These are phyloP conservation scores for Syrmaticus mikado DNA, from an alignment of 2,113 vertebrate species.

Conservation along the genomic window DNA sequence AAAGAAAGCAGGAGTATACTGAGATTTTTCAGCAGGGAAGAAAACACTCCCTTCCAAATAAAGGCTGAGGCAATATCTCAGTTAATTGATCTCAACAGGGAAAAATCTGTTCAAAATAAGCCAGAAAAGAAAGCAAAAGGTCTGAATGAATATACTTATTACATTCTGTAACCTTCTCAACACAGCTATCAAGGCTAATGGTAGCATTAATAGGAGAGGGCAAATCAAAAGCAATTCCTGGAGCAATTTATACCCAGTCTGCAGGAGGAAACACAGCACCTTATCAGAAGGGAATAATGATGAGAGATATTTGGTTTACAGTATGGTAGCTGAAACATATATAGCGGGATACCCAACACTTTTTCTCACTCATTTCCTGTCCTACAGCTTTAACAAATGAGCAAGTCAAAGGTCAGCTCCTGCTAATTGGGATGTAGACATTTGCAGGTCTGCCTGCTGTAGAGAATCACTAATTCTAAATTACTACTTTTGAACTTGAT, in stretches of 20 bases:
- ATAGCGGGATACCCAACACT: background rate
- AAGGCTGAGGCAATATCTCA: constrained; percentile 19
- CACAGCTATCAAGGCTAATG: constrained; percentile 71
- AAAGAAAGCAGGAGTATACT: background rate
- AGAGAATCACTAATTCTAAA: constrained; percentile 34
- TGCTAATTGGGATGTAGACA: background rate
- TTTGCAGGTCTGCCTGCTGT: background rate
- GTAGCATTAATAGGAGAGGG: constrained; percentile 62
- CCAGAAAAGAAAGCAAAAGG: constrained; percentile 28
- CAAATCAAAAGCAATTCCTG: constrained; percentile 66
- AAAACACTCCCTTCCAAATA: constrained; percentile 1
- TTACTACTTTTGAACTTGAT: background rate
- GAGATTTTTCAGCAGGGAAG: background rate
- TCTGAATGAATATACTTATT: constrained; percentile 55
- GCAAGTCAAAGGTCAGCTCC: constrained; percentile 37
- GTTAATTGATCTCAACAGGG: constrained; percentile 30
- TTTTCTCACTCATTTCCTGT: background rate
- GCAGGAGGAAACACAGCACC: constrained; percentile 35
- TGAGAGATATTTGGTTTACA: constrained; percentile 7
- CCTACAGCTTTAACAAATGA: background rate
- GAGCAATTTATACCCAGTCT: constrained; percentile 49
- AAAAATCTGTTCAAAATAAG: constrained; percentile 54
- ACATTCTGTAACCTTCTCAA: constrained; percentile 59
- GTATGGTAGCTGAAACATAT: background rate
- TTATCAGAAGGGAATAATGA: constrained; percentile 29